Percentiles rank a stretch among this genome's conserved stretches.
Evolutionary conservation across 2,797 vertebrate genomes (phyloP).

Genomic region (Peromyscus nudipes): DNA sequence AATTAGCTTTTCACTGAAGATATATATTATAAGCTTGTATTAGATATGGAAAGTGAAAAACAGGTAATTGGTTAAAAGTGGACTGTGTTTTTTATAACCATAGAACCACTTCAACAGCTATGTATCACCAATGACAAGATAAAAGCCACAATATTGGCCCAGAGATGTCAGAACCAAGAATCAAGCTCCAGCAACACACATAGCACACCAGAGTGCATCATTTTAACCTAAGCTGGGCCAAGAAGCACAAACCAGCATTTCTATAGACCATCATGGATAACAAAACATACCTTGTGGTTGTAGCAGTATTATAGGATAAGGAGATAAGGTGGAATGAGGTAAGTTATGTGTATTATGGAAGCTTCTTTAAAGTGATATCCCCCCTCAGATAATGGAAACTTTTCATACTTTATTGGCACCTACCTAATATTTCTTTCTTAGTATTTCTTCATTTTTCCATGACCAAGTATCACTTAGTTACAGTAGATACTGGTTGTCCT

Average conservation of each 20-base stretch:
- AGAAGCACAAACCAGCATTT: not conserved
- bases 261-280: not conserved
- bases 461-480: not conserved
- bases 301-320: not conserved
- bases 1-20: not conserved
- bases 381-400: not conserved
- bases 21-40: not conserved
- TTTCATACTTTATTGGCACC: too few relatives aligned
- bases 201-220: not conserved
- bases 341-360: not conserved
- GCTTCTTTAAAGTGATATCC: not conserved
- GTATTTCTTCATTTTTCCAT: not conserved
- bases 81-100: not conserved
- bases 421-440: not conserved
- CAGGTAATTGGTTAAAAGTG: not conserved
- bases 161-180: not conserved
- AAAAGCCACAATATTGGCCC: not conserved
- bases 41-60: not conserved
- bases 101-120: not conserved
- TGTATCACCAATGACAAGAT: not conserved
- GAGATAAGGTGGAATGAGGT: not conserved
- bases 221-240: not conserved
- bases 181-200: not conserved
- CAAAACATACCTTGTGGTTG: not conserved
- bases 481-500: not conserved